Evolutionary conservation across 2,888 invertebrate species (phyloP).

Genomic region (Euzetes globulus): DNA sequence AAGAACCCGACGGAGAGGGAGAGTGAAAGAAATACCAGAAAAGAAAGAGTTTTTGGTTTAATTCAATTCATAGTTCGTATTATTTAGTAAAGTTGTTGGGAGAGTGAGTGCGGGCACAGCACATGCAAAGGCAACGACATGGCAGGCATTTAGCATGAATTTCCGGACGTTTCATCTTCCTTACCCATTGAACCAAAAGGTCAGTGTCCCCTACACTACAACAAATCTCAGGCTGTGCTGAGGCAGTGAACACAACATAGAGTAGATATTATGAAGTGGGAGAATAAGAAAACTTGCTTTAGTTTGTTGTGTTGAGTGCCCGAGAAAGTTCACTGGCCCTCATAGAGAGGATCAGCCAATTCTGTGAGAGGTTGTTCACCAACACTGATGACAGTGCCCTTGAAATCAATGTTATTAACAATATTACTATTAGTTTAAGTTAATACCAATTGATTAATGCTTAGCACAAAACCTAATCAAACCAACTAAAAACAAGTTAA

Average conservation of each 20-base stretch:
- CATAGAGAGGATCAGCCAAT: background rate
- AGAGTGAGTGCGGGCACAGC: background rate
- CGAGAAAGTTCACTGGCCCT: slow-evolving; percentile 25
- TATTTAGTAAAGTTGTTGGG: background rate
- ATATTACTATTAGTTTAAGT: background rate
- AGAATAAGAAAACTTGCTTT: slow-evolving; percentile 20
- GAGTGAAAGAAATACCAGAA: background rate
- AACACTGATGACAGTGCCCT: slow-evolving; percentile 1
- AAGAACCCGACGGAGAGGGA: background rate
- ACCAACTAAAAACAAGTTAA: background rate
- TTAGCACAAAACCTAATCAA: background rate
- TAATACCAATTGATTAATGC: background rate
- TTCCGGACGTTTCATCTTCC: slow-evolving; percentile 27
- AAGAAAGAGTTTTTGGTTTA: background rate
- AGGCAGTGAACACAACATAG: background rate
- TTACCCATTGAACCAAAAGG: slow-evolving; percentile 24
- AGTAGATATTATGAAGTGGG: background rate
- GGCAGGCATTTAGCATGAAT: slow-evolving; percentile 1
- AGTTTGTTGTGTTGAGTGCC: slow-evolving; percentile 19
- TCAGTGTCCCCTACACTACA: slow-evolving; percentile 4
- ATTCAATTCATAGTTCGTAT: background rate
- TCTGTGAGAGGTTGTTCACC: slow-evolving; percentile 19
- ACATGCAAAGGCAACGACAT: background rate
- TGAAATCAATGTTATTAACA: slow-evolving; percentile 1
- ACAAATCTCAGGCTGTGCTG: too few species aligned